Conservation (phyloP, 2,113 vertebrate species). For the Apodemus speciosus region DNA sequence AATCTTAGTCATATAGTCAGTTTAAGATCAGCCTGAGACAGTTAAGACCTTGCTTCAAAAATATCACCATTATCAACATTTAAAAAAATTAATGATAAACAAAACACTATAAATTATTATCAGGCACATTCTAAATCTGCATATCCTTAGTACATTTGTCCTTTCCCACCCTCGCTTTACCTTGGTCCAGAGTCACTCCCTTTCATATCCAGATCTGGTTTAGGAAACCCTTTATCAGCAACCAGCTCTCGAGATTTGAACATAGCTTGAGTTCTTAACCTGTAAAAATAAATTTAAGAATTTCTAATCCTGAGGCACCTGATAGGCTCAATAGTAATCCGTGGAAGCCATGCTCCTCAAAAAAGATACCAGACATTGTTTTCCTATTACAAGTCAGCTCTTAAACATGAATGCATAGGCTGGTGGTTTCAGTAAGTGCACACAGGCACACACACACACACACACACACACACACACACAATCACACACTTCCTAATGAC, state of each 20-base stretch:
- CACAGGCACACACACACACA: neutral
- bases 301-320: conserved; percentile 34
- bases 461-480: neutral
- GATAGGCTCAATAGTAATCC: conserved; percentile 21
- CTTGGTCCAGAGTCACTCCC: conserved; percentile 76
- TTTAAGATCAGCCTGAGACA: neutral
- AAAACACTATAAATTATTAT: conserved; percentile 15
- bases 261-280: conserved; percentile 76
- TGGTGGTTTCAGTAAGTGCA: neutral
- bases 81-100: neutral
- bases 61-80: neutral
- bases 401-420: conserved; percentile 19
- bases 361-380: neutral
- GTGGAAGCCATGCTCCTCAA: neutral
- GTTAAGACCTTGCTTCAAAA: neutral
- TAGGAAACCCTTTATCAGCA: conserved; percentile 69
- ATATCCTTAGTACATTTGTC: neutral
- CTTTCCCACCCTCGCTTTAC: conserved; percentile 73
- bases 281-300: conserved; percentile 73
- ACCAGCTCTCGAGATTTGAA: conserved; percentile 68
- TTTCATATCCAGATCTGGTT: conserved; percentile 73
- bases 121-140: neutral
- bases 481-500: neutral
- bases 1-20: neutral
- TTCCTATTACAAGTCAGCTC: conserved; percentile 49